phyloP scores from a whole-genome alignment of 2,113 vertebrate species.

The Corythoichthys haematopterus region DNA sequence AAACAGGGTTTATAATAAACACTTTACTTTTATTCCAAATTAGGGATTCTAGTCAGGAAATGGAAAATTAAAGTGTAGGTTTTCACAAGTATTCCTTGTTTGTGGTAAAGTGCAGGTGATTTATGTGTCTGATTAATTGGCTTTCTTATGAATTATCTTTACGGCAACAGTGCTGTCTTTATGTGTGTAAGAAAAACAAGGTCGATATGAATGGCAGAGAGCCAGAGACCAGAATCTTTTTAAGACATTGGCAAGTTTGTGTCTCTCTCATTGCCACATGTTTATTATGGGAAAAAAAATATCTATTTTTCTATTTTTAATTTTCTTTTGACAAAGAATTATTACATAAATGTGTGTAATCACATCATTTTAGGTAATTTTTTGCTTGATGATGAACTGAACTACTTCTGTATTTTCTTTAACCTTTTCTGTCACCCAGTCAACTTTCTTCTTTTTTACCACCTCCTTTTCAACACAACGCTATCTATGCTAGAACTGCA shows the following conservation, averaged over 20 bases:
- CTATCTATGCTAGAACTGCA: constrained; percentile 2
- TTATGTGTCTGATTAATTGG: constrained; percentile 70
- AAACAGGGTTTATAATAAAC: no score
- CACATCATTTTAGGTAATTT: no score
- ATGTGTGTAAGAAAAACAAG: constrained; percentile 33
- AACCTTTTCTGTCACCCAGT: constrained; percentile 1
- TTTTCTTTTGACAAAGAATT: no score
- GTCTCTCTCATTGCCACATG: background rate
- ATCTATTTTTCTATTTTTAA: no score
- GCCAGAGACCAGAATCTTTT: constrained; percentile 15
- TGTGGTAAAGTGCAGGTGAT: constrained; percentile 35
- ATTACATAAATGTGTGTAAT: no score
- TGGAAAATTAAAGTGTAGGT: constrained; percentile 41
- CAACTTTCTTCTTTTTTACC: background rate
- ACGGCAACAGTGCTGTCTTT: constrained; percentile 18
- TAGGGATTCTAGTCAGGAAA: constrained; percentile 16
- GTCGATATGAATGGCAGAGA: constrained; percentile 12
- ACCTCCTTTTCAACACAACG: constrained; percentile 9
- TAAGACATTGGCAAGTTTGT: constrained; percentile 31
- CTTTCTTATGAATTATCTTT: constrained; percentile 62
- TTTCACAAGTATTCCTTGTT: constrained; percentile 68
- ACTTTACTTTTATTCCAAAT: constrained; percentile 6
- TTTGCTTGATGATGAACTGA: no score
- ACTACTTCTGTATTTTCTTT: constrained; percentile 25
- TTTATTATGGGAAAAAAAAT: constrained; percentile 7